A percentile compares a stretch with the other conserved stretches of the same genome.
Evolutionary conservation across 1,140 invertebrate species (phyloP).

Genomic region (Latrodectus geometricus): DNA sequence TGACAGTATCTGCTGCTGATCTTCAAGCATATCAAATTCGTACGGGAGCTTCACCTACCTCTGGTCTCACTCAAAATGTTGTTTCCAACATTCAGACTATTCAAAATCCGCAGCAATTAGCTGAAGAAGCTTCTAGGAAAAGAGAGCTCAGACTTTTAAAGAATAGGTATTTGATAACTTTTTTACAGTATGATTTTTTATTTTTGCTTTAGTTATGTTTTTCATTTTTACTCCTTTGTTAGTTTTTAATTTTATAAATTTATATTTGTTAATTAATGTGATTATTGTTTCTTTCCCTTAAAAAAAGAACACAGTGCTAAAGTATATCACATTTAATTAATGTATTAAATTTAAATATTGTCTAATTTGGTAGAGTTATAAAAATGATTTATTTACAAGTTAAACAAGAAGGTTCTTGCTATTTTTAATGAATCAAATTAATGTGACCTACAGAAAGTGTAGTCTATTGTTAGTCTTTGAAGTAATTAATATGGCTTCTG

Average conservation of each 20-base stretch:
- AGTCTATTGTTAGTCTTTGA: no score
- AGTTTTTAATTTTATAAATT: background rate
- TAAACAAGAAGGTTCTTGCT: no score
- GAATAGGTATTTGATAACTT: constrained; percentile 78
- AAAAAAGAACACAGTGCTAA: no score
- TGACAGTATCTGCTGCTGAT: constrained; percentile 68
- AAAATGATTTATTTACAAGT: no score
- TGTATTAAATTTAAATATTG: no score
- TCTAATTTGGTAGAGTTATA: no score
- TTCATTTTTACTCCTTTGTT: background rate
- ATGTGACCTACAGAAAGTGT: no score
- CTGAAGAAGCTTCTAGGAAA: constrained; percentile 87
- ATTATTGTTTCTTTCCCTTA: background rate
- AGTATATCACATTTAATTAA: no score
- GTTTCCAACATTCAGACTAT: constrained; percentile 66
- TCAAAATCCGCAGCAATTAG: constrained; percentile 67
- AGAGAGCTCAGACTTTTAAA: constrained; percentile 93
- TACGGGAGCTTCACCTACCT: constrained; percentile 66
- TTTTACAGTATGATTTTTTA: background rate
- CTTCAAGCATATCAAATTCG: constrained; percentile 72
- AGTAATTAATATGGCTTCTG: no score
- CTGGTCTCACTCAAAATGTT: constrained; percentile 70
- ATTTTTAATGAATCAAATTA: no score
- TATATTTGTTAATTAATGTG: background rate
- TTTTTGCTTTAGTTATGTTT: background rate